Conservation (phyloP, 1,140 invertebrate species). For the Conus ventricosus region DNA sequence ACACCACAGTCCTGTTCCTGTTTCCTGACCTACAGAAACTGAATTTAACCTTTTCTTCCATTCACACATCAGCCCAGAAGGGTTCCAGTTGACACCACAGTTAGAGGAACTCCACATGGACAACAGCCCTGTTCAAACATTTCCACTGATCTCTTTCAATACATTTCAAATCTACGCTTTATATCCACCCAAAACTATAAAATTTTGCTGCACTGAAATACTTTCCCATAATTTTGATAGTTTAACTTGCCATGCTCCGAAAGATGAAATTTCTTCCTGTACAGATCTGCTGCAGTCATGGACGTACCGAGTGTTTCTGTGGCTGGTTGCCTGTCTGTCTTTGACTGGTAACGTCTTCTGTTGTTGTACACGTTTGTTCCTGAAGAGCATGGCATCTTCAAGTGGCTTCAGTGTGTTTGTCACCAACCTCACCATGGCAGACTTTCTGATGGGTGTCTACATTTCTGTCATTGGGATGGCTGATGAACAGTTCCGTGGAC, state of each 20-base stretch:
- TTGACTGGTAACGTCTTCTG: neutral
- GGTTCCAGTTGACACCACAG: neutral
- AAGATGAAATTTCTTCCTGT: neutral
- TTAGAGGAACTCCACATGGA: neutral
- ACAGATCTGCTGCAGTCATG: neutral
- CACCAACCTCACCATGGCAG: neutral
- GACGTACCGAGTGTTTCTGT: neutral
- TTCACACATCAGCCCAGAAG: neutral
- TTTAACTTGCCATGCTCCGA: neutral
- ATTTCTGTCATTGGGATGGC: neutral
- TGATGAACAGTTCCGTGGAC: neutral
- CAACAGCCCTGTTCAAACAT: neutral
- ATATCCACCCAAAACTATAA: neutral
- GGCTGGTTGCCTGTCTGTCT: neutral
- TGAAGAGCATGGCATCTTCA: neutral
- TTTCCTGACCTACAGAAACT: constrained; percentile 13
- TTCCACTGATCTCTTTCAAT: neutral
- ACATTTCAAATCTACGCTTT: neutral
- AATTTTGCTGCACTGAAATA: neutral
- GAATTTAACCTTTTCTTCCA: constrained; percentile 4
- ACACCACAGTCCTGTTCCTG: neutral
- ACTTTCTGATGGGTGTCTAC: constrained; percentile 2
- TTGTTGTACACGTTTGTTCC: neutral
- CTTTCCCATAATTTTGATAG: neutral
- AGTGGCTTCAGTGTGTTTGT: neutral